A percentile compares a stretch with the other conserved stretches of the same genome.
These are phyloP conservation scores for Hycleus cichorii DNA, from an alignment of 1,140 invertebrate genomes.

Conservation along the genomic window DNA sequence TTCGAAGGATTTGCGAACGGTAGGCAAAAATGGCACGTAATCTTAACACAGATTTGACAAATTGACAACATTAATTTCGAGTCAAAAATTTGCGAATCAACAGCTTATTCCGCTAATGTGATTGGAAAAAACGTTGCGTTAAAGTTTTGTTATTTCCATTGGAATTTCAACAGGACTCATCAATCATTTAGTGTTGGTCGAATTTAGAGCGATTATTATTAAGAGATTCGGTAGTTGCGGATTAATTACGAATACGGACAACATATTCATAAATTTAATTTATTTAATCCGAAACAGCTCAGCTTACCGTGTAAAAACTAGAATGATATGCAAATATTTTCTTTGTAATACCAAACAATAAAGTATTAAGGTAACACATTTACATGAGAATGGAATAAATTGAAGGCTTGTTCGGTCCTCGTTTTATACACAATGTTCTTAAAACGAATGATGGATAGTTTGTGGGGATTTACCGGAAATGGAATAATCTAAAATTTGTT, in stretches of 20 bases:
- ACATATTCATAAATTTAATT: constrained; percentile 3
- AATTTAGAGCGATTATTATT: too few species aligned
- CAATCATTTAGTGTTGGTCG: too few species aligned
- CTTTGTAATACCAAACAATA: constrained; percentile 21
- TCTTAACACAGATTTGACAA: constrained; percentile 10
- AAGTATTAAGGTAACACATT: constrained; percentile 27
- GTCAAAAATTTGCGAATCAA: constrained; percentile 18
- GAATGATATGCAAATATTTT: constrained; percentile 26
- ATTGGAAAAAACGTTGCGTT: constrained; percentile 22
- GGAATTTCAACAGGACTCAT: too few species aligned
- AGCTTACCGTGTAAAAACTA: constrained; percentile 17
- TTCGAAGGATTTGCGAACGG: too few species aligned
- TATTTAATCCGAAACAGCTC: constrained; percentile 16
- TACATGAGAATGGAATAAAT: constrained; percentile 30
- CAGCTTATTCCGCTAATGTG: constrained; percentile 22
- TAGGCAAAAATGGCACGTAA: too few species aligned
- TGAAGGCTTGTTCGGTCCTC: constrained; percentile 8
- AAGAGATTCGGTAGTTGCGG: too few species aligned
- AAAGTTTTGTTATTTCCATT: constrained; percentile 19
- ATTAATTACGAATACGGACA: too few species aligned
- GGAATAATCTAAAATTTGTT: too few species aligned
- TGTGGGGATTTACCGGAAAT: too few species aligned
- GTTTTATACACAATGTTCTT: neutral
- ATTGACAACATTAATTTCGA: constrained; percentile 22
- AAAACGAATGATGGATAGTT: constrained; percentile 4